Percentiles rank a stretch among this genome's conserved stretches.
These are phyloP conservation scores for Tachysurus vachellii DNA, from an alignment of 2,113 vertebrate species.

Conservation along the genomic window DNA sequence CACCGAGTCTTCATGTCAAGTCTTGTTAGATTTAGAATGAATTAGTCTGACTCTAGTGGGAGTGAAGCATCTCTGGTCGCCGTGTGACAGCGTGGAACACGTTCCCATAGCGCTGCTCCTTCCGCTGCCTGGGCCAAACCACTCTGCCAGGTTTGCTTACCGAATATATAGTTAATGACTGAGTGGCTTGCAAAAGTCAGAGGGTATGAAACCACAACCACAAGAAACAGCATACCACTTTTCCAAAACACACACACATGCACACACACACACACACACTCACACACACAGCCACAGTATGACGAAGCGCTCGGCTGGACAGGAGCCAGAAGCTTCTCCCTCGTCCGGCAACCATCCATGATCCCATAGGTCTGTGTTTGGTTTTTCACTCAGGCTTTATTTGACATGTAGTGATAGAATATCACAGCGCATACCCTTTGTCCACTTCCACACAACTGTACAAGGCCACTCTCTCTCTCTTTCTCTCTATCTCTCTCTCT, in stretches of 20 bases:
- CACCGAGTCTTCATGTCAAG: background rate
- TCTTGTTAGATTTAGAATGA: background rate
- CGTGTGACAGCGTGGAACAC: background rate
- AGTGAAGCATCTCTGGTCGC: background rate
- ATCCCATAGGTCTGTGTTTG: slow-evolving; percentile 57
- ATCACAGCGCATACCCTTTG: slow-evolving; percentile 12
- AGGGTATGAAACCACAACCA: slow-evolving; percentile 65
- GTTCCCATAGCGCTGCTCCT: background rate
- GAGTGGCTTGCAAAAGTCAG: slow-evolving; percentile 58
- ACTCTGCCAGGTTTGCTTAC: slow-evolving; percentile 56
- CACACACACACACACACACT: slow-evolving; percentile 5
- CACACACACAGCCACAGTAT: background rate
- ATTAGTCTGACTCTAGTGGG: background rate
- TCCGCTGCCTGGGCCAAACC: slow-evolving; percentile 15
- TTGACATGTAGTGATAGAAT: slow-evolving; percentile 43
- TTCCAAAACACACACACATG: slow-evolving; percentile 25
- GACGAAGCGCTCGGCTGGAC: slow-evolving; percentile 52
- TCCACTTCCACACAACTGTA: background rate
- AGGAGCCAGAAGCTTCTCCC: slow-evolving; percentile 64
- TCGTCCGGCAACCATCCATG: slow-evolving; percentile 67
- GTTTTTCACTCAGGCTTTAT: slow-evolving; percentile 59
- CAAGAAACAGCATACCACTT: slow-evolving; percentile 51
- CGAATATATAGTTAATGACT: slow-evolving; percentile 61
- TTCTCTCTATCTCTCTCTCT: background rate
- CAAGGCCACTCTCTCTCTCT: background rate